A percentile compares a stretch with the other conserved stretches of the same genome.
Conservation (phyloP, 2,797 vertebrate species). For the Rhabdophis nuchalis region DNA sequence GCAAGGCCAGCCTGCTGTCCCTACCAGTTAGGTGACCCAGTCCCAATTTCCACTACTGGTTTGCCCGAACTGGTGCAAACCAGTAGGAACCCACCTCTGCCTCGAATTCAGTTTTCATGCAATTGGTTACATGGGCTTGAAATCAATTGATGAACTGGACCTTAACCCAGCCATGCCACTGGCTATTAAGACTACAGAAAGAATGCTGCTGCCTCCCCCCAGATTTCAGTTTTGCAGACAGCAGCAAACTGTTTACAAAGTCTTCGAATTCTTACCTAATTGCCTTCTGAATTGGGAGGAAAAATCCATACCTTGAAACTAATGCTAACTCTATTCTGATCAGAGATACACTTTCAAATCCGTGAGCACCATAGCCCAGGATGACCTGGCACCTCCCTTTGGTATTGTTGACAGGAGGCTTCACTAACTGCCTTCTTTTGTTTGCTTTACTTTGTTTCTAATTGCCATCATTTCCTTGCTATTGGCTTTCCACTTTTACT, state of each 20-base stretch:
- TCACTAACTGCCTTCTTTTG: neutral
- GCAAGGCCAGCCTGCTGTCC: too few relatives aligned
- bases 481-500: neutral
- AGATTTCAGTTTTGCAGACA: neutral
- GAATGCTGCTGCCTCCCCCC: neutral
- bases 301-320: neutral
- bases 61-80: too few relatives aligned
- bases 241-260: neutral
- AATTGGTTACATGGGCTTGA: neutral
- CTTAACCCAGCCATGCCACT: neutral
- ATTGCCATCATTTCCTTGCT: slow-evolving; percentile 12
- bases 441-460: neutral
- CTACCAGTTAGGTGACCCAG: too few relatives aligned
- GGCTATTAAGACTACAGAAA: neutral
- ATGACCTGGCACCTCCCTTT: neutral
- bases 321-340: neutral
- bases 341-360: neutral
- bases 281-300: neutral
- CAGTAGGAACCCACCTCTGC: too few relatives aligned
- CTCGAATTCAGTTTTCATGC: neutral
- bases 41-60: too few relatives aligned
- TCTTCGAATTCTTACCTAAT: neutral
- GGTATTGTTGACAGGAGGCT: neutral
- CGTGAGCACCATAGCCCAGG: too few relatives aligned
- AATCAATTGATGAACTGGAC: neutral